Evolutionary conservation across 2,113 vertebrate genomes (phyloP).

Genomic region (Mungos mungo): DNA sequence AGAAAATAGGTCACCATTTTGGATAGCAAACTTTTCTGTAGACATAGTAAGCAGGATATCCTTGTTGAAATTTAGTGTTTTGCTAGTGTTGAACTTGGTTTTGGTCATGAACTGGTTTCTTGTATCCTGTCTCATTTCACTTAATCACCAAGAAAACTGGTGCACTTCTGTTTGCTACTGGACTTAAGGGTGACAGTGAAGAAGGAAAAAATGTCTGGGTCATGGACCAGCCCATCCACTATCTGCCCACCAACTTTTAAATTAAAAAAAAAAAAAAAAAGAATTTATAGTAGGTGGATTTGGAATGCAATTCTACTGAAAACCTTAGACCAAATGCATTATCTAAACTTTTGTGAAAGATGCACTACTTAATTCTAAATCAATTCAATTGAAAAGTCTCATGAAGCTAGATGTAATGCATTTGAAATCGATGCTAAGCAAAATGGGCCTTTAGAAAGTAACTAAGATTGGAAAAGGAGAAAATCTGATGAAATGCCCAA

Average conservation of each 20-base stretch:
- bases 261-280: not conserved
- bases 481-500: not conserved
- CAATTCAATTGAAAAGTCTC: slow-evolving; percentile 39
- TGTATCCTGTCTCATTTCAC: not conserved
- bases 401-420: not conserved
- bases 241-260: not conserved
- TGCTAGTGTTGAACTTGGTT: not conserved
- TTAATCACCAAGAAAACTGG: not conserved
- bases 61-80: not conserved
- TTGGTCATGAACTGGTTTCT: not conserved
- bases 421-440: slow-evolving; percentile 18
- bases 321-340: not conserved
- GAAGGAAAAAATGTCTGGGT: not conserved
- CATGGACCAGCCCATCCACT: not conserved
- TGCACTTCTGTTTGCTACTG: not conserved
- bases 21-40: not conserved
- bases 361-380: not conserved
- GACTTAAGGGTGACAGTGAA: not conserved
- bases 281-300: not conserved
- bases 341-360: not conserved
- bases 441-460: not conserved
- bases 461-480: not conserved
- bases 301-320: not conserved
- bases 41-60: not conserved
- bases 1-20: not conserved